Base-by-base conservation (phyloP, 2,888 invertebrate genomes). In the Stomorhina lunata region DNA sequence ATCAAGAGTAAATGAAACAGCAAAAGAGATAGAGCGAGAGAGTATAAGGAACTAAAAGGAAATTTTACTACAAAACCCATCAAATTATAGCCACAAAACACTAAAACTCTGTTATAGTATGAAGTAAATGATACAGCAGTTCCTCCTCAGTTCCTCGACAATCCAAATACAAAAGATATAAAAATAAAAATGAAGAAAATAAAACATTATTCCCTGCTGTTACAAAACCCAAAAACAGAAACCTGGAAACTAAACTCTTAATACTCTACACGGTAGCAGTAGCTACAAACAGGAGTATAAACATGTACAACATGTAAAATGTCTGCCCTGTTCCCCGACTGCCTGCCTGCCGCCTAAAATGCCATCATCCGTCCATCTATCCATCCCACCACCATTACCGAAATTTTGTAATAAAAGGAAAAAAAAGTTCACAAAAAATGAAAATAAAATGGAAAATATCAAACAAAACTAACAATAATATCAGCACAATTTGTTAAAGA, bases 21-120 rank as follows among this genome's bases (percentile, higher is more conserved):
- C n/a, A 15, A 34, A 5, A 20, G 6, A 43, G 25, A 43, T 55
- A 43, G 25, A 34, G 34, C 45, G 34, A 32, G 34, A 57, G 34
- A 32, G 27, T 10, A 61, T 15, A 68, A 40, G 43, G 22, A 57
- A 29, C 37, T 17, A 25, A 37, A 25, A 53, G 29, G 17, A 53
- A 55, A 22, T 27, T 43, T 55, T 69, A 53, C 17, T n/a, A 15
- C 1, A 43, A 43, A 43, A 48, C 55, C 40, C 43, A 43, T 17
- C 29, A 55, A 63, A 48, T 65, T 34, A 50, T 63, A 76, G 32
- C 80, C 75, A 76, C 75, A 69, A 80, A 69, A 69, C 57, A 55
- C 20, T 55, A n/a, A n/a, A n/a, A n/a, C n/a, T n/a, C n/a, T n/a
- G n/a, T n/a, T n/a, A n/a, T n/a, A n/a, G n/a, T n/a, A 32, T 59